Evolutionary conservation across 2,797 vertebrate genomes (phyloP).

Genomic region (Pangasius krempfi): DNA sequence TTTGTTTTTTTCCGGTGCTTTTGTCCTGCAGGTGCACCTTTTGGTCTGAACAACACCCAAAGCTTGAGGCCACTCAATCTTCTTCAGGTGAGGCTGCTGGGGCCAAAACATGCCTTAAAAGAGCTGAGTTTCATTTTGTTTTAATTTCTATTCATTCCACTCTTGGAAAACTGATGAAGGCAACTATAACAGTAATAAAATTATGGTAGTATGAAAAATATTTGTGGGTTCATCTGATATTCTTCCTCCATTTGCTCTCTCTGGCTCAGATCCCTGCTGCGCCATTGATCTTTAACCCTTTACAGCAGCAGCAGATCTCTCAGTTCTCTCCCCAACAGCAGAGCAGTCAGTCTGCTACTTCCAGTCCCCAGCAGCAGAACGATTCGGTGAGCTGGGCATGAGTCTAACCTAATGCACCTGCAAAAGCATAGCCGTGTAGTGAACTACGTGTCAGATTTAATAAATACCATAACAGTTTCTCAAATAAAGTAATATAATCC

Average conservation of each 20-base stretch:
- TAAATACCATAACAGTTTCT: background rate
- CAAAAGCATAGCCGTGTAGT: background rate
- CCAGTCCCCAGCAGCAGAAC: conserved; percentile 83
- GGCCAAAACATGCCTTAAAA: background rate
- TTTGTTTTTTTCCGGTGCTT: conserved; percentile 1
- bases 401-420: background rate
- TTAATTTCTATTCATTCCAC: background rate
- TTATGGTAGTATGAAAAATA: background rate
- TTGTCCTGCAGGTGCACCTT: conserved; percentile 78
- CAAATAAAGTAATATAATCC: too few relatives aligned
- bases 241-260: background rate
- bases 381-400: conserved; percentile 77
- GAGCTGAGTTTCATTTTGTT: background rate
- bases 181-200: background rate
- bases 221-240: conserved; percentile 15
- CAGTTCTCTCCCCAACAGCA: conserved; percentile 84
- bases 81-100: conserved; percentile 84
- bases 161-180: background rate
- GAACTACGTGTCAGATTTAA: background rate
- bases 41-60: conserved; percentile 90
- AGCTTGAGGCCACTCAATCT: conserved; percentile 91
- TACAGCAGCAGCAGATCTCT: conserved; percentile 85
- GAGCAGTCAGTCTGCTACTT: conserved; percentile 78
- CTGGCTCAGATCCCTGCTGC: conserved; percentile 80
- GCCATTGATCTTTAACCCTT: conserved; percentile 87